phyloP scores from a whole-genome alignment of 2,888 invertebrate species.

The Drosophila kambysellisi region DNA sequence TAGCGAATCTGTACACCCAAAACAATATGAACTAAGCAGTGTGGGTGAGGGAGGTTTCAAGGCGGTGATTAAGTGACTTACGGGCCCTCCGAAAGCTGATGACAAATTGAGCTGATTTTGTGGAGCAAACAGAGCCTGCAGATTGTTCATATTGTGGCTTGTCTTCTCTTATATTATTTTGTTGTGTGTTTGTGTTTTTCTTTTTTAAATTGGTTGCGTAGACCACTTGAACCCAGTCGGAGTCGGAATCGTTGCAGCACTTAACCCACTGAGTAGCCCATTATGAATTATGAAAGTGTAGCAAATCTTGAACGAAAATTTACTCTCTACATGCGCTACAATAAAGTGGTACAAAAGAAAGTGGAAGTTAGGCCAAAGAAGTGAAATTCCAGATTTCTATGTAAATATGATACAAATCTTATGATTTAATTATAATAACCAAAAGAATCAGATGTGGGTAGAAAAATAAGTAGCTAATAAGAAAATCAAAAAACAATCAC shows the following conservation, averaged over 20 bases:
- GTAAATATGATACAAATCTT: no score
- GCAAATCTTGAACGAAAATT: constrained; percentile 32
- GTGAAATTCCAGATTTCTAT: not conserved
- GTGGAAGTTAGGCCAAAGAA: constrained; percentile 2
- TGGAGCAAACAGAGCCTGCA: constrained; percentile 37
- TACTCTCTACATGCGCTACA: constrained; percentile 22
- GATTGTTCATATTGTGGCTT: constrained; percentile 29
- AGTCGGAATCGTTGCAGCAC: constrained; percentile 37
- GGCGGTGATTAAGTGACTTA: constrained; percentile 61
- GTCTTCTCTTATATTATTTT: constrained; percentile 9
- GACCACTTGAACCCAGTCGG: constrained; percentile 70
- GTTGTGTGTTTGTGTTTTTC: constrained; percentile 3
- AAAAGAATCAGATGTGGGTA: not conserved
- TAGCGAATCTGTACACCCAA: constrained; percentile 60
- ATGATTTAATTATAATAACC: not conserved
- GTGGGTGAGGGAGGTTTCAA: constrained; percentile 4
- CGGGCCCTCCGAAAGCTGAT: constrained; percentile 60
- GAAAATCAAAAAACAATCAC: not conserved
- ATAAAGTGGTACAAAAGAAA: constrained; percentile 14
- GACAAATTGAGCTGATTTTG: constrained; percentile 68
- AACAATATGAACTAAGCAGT: constrained; percentile 35
- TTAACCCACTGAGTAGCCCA: constrained; percentile 54
- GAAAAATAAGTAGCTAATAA: not conserved
- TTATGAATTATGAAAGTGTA: constrained; percentile 56
- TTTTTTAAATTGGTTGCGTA: constrained; percentile 65